Evolutionary conservation across 2,888 invertebrate species (phyloP), one percentile per base, ranked within the genome.

Genomic region (Drosophila buzzatii): DNA sequence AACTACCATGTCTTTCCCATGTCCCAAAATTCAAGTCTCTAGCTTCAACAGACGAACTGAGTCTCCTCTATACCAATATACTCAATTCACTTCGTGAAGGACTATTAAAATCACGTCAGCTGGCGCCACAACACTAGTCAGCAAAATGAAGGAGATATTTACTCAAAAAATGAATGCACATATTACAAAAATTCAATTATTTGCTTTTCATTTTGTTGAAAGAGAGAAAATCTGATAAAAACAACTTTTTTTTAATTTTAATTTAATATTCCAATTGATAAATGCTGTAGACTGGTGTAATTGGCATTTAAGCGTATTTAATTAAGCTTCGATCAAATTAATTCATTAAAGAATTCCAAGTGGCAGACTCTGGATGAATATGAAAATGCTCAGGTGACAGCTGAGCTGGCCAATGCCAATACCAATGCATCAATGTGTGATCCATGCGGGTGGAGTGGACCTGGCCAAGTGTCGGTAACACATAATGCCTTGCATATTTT

Each of bases 401-500:
- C 47, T 45, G 39, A 37, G 33, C 33, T 41, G 52, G 69, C 35
- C 80, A 79, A 73, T 56, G 10, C 42, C 55, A 56, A 67, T 44
- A 3, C 66, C 62, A 27, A 27, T 27, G 27, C 27, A 27, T 6
- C 27, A 27, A 82, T 72, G 58, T 55, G 61, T 66, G 57, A 64
- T 77, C 56, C 56, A 71, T 70, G 73, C 57, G 44, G 58, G 49
- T 52, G 60, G 47, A 39, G 23, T 56, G 62, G 47, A 35, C 18
- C 52, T 4, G 42, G 37, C n/a, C 73, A 82, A 70, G 68, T 73
- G 71, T 61, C 76, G 73, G 56, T 74, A 71, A 70, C 84, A 88
- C 68, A 86, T 89, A 70, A 73, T 74, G 73, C 33, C 69, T 63
- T 81, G 89, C 85, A 87, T 85, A 87, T 89, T 84, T 89, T 66